phyloP scores from a whole-genome alignment of 1,140 invertebrate species.

The Melanaphis sacchari region DNA sequence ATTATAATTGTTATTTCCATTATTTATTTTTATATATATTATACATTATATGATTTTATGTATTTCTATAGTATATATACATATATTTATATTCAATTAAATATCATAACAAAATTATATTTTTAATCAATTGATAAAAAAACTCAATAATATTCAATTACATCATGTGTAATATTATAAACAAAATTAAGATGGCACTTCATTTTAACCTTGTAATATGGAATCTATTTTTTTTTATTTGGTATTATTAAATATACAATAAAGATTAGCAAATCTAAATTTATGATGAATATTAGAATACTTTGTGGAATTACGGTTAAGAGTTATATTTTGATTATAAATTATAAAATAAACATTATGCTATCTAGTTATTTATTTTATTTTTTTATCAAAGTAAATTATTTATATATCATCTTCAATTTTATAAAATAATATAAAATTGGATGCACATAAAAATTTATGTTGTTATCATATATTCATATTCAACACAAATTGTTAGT shows the following conservation, averaged over 20 bases:
- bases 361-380: background rate
- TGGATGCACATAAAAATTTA: no score
- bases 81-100: background rate
- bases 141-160: background rate
- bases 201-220: constrained; percentile 23
- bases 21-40: background rate
- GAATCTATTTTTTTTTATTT: background rate
- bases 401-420: background rate
- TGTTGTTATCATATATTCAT: no score
- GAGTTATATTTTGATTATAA: constrained; percentile 14
- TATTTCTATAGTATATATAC: background rate
- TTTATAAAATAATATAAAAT: background rate
- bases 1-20: background rate
- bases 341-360: background rate
- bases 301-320: background rate
- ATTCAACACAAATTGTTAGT: no score
- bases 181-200: background rate
- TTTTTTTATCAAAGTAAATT: background rate
- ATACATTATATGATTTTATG: background rate
- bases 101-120: background rate
- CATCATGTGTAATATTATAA: background rate
- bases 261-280: background rate
- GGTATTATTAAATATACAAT: constrained; percentile 7
- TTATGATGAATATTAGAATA: background rate
- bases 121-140: constrained; percentile 12